These are phyloP conservation scores for Anguilla pacifica DNA, from an alignment of 2,797 vertebrate species.

Conservation along the genomic window DNA sequence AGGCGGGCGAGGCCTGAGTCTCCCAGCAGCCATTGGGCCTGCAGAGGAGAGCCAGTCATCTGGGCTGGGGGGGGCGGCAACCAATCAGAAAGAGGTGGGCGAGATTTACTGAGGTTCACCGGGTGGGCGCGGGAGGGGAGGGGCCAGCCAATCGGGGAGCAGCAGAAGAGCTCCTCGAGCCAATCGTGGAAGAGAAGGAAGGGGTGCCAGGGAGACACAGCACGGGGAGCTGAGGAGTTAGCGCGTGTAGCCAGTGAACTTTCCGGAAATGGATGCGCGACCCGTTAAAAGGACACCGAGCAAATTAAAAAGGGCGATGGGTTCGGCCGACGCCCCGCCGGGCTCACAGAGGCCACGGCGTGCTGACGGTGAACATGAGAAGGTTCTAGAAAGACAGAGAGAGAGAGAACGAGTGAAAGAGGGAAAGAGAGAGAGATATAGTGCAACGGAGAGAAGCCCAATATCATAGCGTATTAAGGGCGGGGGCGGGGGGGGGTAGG, in stretches of 20 bases:
- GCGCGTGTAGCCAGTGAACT: not conserved
- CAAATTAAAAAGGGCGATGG: not conserved
- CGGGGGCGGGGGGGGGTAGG: not conserved
- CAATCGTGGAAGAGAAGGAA: slow-evolving; percentile 17
- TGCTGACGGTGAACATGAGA: not conserved
- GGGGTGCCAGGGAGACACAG: not conserved
- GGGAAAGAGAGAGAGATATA: not conserved
- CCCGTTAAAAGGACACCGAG: not conserved
- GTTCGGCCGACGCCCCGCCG: not conserved
- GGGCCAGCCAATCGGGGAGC: slow-evolving; percentile 33
- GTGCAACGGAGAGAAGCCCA: not conserved
- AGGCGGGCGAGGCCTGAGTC: not conserved
- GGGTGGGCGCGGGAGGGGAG: not conserved
- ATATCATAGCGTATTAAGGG: not conserved
- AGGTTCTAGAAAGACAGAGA: not conserved
- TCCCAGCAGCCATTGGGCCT: not conserved
- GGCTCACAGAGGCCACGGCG: not conserved
- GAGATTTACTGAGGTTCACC: not conserved
- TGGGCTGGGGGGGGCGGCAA: not conserved
- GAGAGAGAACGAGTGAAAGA: not conserved
- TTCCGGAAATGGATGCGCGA: not conserved
- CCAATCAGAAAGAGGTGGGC: not conserved
- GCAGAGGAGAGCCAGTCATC: slow-evolving; percentile 23
- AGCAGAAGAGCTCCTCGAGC: slow-evolving; percentile 48
- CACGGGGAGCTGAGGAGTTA: not conserved